A percentile compares a stretch with the other conserved stretches of the same genome.
These are phyloP conservation scores for Sebastes schlegelii DNA, from an alignment of 2,113 vertebrate species.

Conservation along the genomic window DNA sequence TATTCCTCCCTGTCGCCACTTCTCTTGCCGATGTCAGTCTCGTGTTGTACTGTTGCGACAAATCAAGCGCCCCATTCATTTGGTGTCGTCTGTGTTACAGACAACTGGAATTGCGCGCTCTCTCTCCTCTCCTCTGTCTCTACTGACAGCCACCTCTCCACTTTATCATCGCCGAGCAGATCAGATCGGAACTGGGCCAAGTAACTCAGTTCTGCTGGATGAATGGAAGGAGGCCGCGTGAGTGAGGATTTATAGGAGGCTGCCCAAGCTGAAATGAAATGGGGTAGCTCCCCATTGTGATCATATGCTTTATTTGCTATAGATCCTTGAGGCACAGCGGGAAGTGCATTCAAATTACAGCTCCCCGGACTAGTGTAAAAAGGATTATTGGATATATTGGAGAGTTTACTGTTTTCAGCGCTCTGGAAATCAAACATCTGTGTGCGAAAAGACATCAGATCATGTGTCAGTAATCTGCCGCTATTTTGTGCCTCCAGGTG, in stretches of 20 bases:
- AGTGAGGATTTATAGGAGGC: conserved; percentile 58
- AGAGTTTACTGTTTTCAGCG: conserved; percentile 17
- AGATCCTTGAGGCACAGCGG: conserved; percentile 35
- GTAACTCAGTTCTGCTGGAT: conserved; percentile 52
- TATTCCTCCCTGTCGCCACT: conserved; percentile 39
- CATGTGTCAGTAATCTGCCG: conserved; percentile 40
- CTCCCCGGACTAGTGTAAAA: conserved; percentile 5
- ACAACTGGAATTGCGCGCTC: conserved; percentile 42
- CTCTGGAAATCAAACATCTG: conserved; percentile 34
- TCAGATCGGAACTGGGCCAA: conserved; percentile 67
- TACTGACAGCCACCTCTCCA: conserved; percentile 60
- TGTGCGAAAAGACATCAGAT: conserved; percentile 25
- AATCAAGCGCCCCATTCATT: conserved; percentile 68
- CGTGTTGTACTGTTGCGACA: conserved; percentile 59
- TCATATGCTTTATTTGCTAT: conserved; percentile 45
- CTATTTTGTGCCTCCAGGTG: conserved; percentile 55
- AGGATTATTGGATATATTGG: conserved; percentile 5
- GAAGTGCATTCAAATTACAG: conserved; percentile 26
- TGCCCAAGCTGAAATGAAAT: conserved; percentile 33
- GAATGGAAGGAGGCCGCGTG: conserved; percentile 48
- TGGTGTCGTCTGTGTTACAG: conserved; percentile 58
- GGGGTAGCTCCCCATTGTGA: conserved; percentile 26
- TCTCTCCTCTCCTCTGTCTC: conserved; percentile 46
- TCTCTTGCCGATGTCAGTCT: conserved; percentile 59
- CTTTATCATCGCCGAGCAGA: conserved; percentile 61